phyloP scores from a whole-genome alignment of 2,888 invertebrate genomes.

The Steinernema scapterisci region DNA sequence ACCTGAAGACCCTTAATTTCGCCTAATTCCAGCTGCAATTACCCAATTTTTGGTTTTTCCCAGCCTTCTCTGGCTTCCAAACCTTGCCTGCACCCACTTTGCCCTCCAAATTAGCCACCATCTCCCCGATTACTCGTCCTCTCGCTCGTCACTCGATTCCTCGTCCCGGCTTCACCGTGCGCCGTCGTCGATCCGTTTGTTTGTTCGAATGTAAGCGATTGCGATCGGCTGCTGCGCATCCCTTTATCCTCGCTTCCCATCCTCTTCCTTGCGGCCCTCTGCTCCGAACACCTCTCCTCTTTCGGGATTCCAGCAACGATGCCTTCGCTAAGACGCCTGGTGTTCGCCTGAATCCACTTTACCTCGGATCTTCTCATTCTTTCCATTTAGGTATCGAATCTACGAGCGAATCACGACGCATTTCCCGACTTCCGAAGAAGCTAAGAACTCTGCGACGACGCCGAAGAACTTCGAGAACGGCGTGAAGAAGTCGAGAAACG shows the following conservation, averaged over 20 bases:
- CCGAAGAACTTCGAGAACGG: not conserved
- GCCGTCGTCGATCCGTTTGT: constrained; percentile 7
- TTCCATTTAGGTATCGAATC: not conserved
- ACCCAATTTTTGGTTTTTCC: not conserved
- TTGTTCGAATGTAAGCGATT: constrained; percentile 29
- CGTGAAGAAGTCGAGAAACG: not conserved
- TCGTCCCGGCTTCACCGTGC: not conserved
- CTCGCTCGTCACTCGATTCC: not conserved
- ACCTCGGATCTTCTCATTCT: not conserved
- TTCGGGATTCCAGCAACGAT: not conserved
- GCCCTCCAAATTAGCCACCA: too few relatives aligned
- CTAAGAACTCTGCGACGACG: not conserved
- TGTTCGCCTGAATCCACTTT: not conserved
- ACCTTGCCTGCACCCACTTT: not conserved
- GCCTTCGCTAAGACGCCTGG: not conserved
- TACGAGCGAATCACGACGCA: constrained; percentile 26
- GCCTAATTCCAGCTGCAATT: constrained; percentile 12
- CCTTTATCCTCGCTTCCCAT: constrained; percentile 14
- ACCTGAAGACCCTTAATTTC: not conserved
- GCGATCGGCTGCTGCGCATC: not conserved
- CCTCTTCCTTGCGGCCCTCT: not conserved
- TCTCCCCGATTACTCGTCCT: not conserved
- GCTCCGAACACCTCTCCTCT: not conserved
- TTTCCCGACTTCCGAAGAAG: not conserved
- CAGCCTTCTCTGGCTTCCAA: not conserved